phyloP scores from a whole-genome alignment of 2,797 vertebrate species.

The Neostethus bicornis region DNA sequence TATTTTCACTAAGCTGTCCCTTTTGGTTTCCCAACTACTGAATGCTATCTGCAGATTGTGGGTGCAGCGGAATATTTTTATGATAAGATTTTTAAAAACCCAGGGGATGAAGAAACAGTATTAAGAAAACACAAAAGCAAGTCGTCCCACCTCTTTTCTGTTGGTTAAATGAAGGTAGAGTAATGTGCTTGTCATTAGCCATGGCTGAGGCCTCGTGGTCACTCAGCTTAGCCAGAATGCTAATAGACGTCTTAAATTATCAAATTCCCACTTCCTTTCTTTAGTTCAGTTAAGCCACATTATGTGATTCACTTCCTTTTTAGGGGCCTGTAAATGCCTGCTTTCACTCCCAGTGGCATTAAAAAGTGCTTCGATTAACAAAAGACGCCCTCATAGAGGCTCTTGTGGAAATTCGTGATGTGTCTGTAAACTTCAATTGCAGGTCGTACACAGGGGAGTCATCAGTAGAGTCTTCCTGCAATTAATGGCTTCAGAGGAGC shows the following conservation, averaged over 20 bases:
- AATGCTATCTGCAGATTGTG: slow-evolving; percentile 79
- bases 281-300: slow-evolving; percentile 76
- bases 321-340: slow-evolving; percentile 63
- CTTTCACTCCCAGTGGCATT: slow-evolving; percentile 65
- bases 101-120: slow-evolving; percentile 77
- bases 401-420: slow-evolving; percentile 52
- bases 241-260: slow-evolving; percentile 77
- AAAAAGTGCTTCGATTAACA: slow-evolving; percentile 64
- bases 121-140: slow-evolving; percentile 81
- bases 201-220: slow-evolving; percentile 68
- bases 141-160: slow-evolving; percentile 74
- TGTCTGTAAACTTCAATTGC: slow-evolving; percentile 69
- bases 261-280: slow-evolving; percentile 66
- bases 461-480: slow-evolving; percentile 58
- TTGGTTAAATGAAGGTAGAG: slow-evolving; percentile 70
- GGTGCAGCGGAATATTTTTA: slow-evolving; percentile 80
- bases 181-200: slow-evolving; percentile 75
- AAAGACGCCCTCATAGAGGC: slow-evolving; percentile 58
- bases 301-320: slow-evolving; percentile 70
- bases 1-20: slow-evolving; percentile 84
- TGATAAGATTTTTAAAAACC: slow-evolving; percentile 83
- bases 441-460: slow-evolving; percentile 61
- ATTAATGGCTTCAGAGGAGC: slow-evolving; percentile 60
- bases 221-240: slow-evolving; percentile 75
- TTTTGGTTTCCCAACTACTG: slow-evolving; percentile 75